Conservation (phyloP, 2,888 invertebrate genomes). For the Lymantria monacha region DNA sequence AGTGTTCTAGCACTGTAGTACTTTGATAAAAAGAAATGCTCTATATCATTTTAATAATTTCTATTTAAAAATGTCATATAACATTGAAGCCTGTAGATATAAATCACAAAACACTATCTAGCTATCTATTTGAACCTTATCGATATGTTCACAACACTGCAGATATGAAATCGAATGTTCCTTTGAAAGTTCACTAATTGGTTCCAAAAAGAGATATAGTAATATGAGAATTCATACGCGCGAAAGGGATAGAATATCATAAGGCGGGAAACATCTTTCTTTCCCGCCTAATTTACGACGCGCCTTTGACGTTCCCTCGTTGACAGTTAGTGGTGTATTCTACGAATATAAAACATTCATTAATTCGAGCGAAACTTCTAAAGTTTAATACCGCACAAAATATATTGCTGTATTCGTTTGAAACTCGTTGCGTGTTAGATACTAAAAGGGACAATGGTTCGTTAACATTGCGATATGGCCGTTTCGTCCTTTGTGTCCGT, state of each 20-base stretch:
- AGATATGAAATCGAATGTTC: slow-evolving; percentile 38
- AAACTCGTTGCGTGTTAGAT: slow-evolving; percentile 29
- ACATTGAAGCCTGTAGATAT: too few relatives aligned
- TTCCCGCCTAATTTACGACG: slow-evolving; percentile 57
- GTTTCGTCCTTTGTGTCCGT: slow-evolving; percentile 29
- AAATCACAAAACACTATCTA: too few relatives aligned
- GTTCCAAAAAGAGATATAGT: slow-evolving; percentile 47
- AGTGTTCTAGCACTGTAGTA: too few relatives aligned
- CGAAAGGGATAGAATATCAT: slow-evolving; percentile 42
- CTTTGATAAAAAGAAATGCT: too few relatives aligned
- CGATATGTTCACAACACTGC: slow-evolving; percentile 23
- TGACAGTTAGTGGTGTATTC: slow-evolving; percentile 62
- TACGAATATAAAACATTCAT: slow-evolving; percentile 67
- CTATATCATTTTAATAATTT: too few relatives aligned
- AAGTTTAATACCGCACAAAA: slow-evolving; percentile 49
- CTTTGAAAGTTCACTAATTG: slow-evolving; percentile 65
- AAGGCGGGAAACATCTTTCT: slow-evolving; percentile 75
- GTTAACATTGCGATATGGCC: slow-evolving; percentile 50
- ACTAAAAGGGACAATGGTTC: slow-evolving; percentile 74
- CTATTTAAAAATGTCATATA: too few relatives aligned
- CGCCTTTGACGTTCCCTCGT: slow-evolving; percentile 49
- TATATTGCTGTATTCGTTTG: slow-evolving; percentile 54
- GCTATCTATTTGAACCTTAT: neutral
- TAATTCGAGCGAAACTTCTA: slow-evolving; percentile 55
- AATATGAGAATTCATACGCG: slow-evolving; percentile 21